Evolutionary conservation across 1,140 invertebrate genomes (phyloP), one percentile per base, ranked within the genome.

Genomic region (Ostrea edulis): DNA sequence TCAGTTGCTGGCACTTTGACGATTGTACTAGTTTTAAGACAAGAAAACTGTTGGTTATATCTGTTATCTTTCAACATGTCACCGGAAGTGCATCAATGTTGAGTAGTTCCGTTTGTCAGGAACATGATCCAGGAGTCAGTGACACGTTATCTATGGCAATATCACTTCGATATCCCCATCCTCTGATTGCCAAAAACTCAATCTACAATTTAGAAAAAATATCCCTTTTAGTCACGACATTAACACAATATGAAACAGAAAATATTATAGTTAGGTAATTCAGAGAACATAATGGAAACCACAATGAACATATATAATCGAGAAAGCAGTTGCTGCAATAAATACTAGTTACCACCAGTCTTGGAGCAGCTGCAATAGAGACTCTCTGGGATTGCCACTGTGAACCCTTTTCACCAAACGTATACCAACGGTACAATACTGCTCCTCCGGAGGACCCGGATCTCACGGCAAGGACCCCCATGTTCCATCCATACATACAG

Each of bases 91-190:
- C 0, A 62, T 62, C 2, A 55, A 55, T 5, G 35, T 62, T 62
- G 2, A 20, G 12, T 7, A 62, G 17, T n/a, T 20, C 20, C n/a
- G 55, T 17, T 58, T 62, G 55, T 25, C 25, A 77, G 14, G 2
- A 77, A 35, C 68, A 77, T 25, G 25, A 11, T 29, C 68, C 84
- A 8, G 68, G 20, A 51, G 55, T 44, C 22, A 85, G 68, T 7
- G 52, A 52, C 0, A 85, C 62, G 35, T 68, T 85, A 35, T 85
- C 84, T 22, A 85, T 52, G 7, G 84, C 84, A 12, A 85, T 85
- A n/a, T 85, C 84, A 52, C 84, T 68, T 11, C 58, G 62, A n/a
- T 35, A 52, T 0, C 35, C 35, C 52, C 35, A 29, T n/a, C 84
- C 84, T 17, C 84, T 11, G 17, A 85, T 35, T 14, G 58, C 84